Percentiles rank a stretch among this genome's conserved stretches.
phyloP scores from a whole-genome alignment of 2,888 invertebrate species.

The Halocaridina rubra region DNA sequence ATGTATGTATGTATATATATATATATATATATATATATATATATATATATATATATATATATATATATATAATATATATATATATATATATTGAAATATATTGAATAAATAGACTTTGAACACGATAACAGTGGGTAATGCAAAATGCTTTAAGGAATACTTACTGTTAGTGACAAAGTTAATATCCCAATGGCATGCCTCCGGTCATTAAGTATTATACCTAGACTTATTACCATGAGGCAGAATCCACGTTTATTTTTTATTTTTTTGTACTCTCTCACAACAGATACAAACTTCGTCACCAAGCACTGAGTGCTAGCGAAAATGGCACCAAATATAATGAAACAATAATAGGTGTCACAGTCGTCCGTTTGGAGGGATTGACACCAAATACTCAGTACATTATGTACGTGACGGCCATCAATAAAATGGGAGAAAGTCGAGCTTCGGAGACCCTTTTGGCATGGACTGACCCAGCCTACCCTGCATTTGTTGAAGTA shows the following conservation, averaged over 20 bases:
- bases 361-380: conserved; percentile 78
- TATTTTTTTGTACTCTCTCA: no score
- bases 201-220: not conserved
- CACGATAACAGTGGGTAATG: no score
- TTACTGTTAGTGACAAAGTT: not conserved
- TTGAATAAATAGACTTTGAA: no score
- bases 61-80: no score
- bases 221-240: no score
- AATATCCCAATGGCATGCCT: not conserved
- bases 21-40: no score
- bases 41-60: no score
- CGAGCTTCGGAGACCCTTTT: conserved; percentile 84
- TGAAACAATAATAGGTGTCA: conserved; percentile 75
- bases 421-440: conserved; percentile 77
- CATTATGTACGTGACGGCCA: conserved; percentile 81
- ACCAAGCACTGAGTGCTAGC: conserved; percentile 16
- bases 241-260: no score
- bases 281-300: conserved; percentile 32
- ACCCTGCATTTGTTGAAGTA: conserved; percentile 88
- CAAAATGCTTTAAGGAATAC: conserved; percentile 53
- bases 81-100: no score
- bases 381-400: conserved; percentile 83
- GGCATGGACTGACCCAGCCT: conserved; percentile 89
- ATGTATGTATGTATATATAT: no score
- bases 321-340: conserved; percentile 73